Base-by-base conservation (phyloP, 1,140 invertebrate genomes). In the Oncopeltus fasciatus region DNA sequence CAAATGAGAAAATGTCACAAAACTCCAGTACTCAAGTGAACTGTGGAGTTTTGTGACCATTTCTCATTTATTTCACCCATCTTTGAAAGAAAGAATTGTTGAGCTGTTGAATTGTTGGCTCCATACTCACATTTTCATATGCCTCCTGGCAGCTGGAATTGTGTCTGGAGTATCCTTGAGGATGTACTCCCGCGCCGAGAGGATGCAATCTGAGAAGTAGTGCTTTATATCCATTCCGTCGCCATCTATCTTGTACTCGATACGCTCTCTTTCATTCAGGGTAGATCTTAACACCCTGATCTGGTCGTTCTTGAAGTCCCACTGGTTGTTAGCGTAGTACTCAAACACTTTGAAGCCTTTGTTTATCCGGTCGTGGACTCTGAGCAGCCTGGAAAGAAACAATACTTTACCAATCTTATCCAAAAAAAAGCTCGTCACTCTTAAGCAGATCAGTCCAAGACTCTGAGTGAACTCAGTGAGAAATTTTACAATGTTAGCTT, bases 261-360 rank as follows among this genome's bases (percentile, higher is more conserved):
- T 62, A 46, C 76, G 75, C 70, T 89, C 87, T 58, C 71, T 74
- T 2, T 76, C 72, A 70, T 88, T 90, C 59, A 88, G 72, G 8
- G 77, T 71, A 38, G 73, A 67, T 53, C 86, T 72, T 2, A 84
- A 58, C 8, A 74, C 63, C 67, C 83, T 79, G 0, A 78, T 74
- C 64, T 81, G 78, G 27, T 82, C 78, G 43, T 84, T 86, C 49
- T 80, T 78, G 69, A 90, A 90, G 66, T 88, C 86, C 87, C 87
- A 90, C 62, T 88, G 85, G 69, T 87, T 88, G 69, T 88, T 90
- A 0, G 86, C 86, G 69, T 90, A 90, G 69, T 89, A 90, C 68
- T 90, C 87, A 65, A 90, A 88, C 0, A 90, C 85, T 67, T 89
- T 85, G 67, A 88, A 88, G 1, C 87, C 87, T 74, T 89, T 90